A percentile compares a stretch with the other conserved stretches of the same genome.
Conservation (phyloP, 2,888 invertebrate genomes). For the Iphiclides podalirius region DNA sequence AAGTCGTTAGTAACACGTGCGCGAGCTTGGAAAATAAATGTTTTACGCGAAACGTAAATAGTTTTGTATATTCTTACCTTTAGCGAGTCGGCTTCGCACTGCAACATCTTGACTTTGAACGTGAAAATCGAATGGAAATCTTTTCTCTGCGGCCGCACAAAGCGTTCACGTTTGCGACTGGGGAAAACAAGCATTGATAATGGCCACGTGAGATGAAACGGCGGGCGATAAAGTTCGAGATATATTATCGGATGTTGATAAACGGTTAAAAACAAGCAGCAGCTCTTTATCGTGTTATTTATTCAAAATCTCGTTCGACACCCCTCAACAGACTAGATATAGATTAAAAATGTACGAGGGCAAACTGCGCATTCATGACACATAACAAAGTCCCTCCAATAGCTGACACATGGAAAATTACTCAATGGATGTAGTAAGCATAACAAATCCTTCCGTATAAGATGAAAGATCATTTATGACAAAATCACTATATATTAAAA, state of each 20-base stretch:
- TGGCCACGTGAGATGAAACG: constrained; percentile 29
- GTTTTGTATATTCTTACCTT: constrained; percentile 52
- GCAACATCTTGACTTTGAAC: constrained; percentile 44
- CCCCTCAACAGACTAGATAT: neutral
- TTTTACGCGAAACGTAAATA: too few relatives aligned
- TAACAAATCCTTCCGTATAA: too few relatives aligned
- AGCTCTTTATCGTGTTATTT: constrained; percentile 3
- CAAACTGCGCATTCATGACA: constrained; percentile 12
- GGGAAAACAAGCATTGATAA: constrained; percentile 24
- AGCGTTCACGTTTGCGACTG: constrained; percentile 28
- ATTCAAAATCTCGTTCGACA: constrained; percentile 4
- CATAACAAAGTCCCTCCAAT: constrained; percentile 6
- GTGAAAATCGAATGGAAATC: constrained; percentile 16
- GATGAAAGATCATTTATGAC: too few relatives aligned
- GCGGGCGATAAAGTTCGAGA: constrained; percentile 29
- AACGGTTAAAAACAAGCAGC: constrained; percentile 15
- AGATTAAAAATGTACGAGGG: constrained; percentile 9
- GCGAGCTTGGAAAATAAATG: too few relatives aligned
- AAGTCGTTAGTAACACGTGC: too few relatives aligned
- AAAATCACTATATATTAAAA: too few relatives aligned
- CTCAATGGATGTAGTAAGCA: neutral
- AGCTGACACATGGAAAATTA: constrained; percentile 3
- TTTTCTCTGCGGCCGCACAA: constrained; percentile 31
- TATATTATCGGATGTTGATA: constrained; percentile 23
- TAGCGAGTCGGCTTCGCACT: constrained; percentile 49